Base-by-base conservation (phyloP, 2,113 vertebrate genomes). In the Gallinago media region DNA sequence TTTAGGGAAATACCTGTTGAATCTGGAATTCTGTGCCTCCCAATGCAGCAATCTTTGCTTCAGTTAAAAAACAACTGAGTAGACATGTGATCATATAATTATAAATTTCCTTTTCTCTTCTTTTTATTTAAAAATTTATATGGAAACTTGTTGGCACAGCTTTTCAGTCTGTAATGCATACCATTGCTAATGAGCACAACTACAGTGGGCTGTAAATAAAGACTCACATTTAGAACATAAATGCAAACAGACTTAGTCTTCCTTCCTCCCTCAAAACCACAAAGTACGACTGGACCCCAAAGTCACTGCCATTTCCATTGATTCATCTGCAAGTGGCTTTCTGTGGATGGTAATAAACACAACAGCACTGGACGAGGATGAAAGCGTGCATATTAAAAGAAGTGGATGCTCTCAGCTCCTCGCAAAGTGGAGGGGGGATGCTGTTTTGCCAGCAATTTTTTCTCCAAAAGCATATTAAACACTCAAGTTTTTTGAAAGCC, bases 211-310 rank as follows among this genome's bases (percentile, higher is more conserved):
- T 90, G 67, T 85, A 79, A 93, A 88, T 47, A 56, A 70, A 72
- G 26, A 77, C 34, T 40, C 36, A 29, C 29, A 71, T 59, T 76
- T 50, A 77, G 31, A 55, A 67, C 42, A 67, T 27, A 44, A 88
- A 84, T n/a, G 29, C 36, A 61, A 56, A 56, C 12, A 85, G 36
- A 71, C 25, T 55, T 4, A 2, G 15, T 84, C 66, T 75, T 78
- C 49, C 82, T 42, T 70, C 80, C 55, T 76, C 75, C 50, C 67
- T 55, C 72, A 86, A 92, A 95, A 85, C 76, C 66, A 49, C 66
- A 52, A 65, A 78, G 44, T 42, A 70, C 7, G 0, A 18, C 55
- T 22, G 56, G 76, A 79, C 49, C 32, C n/a, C 38, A 40, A 55
- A 86, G 52, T 21, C 56, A 32, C 32, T 65, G 68, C 50, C 50